A percentile compares a stretch with the other conserved stretches of the same genome.
Evolutionary conservation across 2,797 vertebrate species (phyloP).

Genomic region (Pangasius djambal): DNA sequence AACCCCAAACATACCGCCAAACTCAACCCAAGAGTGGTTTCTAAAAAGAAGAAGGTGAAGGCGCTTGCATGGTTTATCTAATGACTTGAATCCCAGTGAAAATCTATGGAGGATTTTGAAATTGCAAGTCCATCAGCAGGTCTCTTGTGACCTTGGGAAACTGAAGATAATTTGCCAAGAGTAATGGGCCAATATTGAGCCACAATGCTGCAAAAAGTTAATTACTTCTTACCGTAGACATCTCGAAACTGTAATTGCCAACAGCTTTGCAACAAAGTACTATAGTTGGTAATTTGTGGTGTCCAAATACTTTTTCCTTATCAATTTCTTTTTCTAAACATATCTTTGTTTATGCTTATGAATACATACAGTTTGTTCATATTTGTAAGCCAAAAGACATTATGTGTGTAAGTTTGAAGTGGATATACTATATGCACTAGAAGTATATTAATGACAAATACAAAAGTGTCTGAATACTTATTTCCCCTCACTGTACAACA

Average conservation of each 20-base stretch:
- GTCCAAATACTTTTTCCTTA: too few species aligned
- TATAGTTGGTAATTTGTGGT: too few species aligned
- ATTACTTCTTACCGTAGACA: not conserved
- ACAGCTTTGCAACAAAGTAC: not conserved
- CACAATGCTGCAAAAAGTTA: too few species aligned
- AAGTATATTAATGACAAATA: not conserved
- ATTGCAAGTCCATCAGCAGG: not conserved
- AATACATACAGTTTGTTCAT: not conserved
- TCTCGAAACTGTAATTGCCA: not conserved
- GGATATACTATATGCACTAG: not conserved
- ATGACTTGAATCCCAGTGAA: not conserved
- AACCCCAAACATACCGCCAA: not conserved
- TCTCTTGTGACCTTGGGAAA: not conserved
- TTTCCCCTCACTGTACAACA: not conserved
- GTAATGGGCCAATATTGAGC: too few species aligned
- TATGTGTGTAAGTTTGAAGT: not conserved
- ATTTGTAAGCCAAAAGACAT: not conserved
- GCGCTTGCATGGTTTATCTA: not conserved
- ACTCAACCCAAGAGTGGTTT: not conserved
- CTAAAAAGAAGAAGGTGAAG: not conserved
- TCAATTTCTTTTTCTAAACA: not conserved
- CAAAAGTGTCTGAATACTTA: not conserved
- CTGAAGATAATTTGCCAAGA: not conserved
- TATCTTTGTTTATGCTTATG: not conserved
- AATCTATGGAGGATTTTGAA: not conserved